A percentile compares a stretch with the other conserved stretches of the same genome.
phyloP scores from a whole-genome alignment of 2,113 vertebrate species.

The Callipepla californica region DNA sequence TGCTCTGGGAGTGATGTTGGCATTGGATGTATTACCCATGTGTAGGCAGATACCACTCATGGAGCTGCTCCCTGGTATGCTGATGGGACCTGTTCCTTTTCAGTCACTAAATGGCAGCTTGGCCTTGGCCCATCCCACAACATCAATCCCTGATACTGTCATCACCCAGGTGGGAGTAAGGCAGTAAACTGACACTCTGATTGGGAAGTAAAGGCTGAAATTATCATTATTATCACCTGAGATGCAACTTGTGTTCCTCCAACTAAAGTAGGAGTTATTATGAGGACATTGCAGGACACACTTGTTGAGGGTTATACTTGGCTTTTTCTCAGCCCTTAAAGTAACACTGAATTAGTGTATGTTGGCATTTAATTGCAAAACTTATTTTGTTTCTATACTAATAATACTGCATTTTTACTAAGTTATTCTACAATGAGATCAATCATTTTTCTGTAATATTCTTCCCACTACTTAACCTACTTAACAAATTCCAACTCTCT shows the following conservation, averaged over 20 bases:
- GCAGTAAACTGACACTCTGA: not conserved
- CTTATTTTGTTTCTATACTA: not conserved
- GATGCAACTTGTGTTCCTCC: not conserved
- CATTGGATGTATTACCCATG: fast-evolving
- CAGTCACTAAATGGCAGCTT: fast-evolving
- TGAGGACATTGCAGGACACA: no score
- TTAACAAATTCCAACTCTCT: constrained; percentile 30
- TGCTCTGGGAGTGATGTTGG: fast-evolving
- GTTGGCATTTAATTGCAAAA: not conserved
- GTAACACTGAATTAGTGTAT: not conserved
- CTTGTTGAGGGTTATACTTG: not conserved
- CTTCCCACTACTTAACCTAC: constrained; percentile 47
- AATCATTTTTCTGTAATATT: constrained; percentile 27
- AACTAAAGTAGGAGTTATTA: not conserved
- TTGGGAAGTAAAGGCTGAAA: not conserved
- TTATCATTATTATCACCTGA: not conserved
- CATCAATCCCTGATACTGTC: not conserved
- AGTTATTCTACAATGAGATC: constrained; percentile 1
- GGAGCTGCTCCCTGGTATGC: no score
- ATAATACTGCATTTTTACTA: not conserved
- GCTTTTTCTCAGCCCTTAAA: not conserved
- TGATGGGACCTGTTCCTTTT: not conserved
- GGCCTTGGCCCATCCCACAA: not conserved
- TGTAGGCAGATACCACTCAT: fast-evolving
- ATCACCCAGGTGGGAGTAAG: not conserved